Evolutionary conservation across 2,797 vertebrate genomes (phyloP).

Genomic region (Ptychadena robeensis): DNA sequence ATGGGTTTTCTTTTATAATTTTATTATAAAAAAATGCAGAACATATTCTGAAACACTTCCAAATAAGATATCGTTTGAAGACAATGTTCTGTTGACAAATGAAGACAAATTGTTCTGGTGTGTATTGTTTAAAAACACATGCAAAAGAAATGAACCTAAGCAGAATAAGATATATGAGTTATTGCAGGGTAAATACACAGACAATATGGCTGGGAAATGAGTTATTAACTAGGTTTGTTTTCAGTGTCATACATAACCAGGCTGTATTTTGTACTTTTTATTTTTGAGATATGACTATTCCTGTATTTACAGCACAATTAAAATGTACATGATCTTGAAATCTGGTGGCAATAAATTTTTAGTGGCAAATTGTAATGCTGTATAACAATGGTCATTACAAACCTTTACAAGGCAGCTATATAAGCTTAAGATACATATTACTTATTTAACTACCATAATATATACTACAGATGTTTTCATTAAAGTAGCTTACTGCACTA

Average conservation of each 20-base stretch:
- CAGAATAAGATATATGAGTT: neutral
- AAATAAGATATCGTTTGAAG: neutral
- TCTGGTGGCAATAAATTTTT: neutral
- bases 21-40: neutral
- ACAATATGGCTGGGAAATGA: neutral
- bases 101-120: neutral
- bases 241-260: slow-evolving; percentile 10
- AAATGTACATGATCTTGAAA: neutral
- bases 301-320: neutral
- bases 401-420: no score
- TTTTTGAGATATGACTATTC: neutral
- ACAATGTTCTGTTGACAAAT: slow-evolving; percentile 10
- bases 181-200: slow-evolving; percentile 4
- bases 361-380: neutral
- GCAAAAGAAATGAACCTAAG: slow-evolving; percentile 15
- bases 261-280: neutral
- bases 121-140: slow-evolving; percentile 7
- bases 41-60: neutral
- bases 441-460: no score
- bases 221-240: slow-evolving; percentile 16
- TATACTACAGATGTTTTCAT: no score
- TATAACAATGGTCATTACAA: neutral
- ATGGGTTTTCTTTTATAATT: neutral
- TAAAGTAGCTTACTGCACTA: no score
- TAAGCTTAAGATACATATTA: no score